Evolutionary conservation across 1,140 invertebrate species (phyloP).

Genomic region (Meloidogyne hapla): DNA sequence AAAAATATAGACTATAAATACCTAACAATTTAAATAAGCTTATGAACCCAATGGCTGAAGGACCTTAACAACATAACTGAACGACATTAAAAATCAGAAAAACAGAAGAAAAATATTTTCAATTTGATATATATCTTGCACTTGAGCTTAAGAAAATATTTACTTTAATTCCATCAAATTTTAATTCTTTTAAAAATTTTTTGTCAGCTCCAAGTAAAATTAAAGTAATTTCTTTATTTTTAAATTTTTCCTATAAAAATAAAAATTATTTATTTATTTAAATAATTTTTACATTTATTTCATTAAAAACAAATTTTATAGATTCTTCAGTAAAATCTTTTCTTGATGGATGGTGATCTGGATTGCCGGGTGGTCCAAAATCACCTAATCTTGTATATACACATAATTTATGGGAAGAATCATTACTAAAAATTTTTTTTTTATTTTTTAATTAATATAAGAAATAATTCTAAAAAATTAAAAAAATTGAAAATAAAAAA

Average conservation of each 20-base stretch:
- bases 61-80: no score
- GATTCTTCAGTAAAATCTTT: constrained; percentile 14
- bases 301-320: constrained; percentile 9
- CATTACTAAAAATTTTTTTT: not conserved
- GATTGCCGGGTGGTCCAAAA: not conserved
- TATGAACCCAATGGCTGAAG: no score
- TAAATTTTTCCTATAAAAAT: not conserved
- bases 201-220: not conserved
- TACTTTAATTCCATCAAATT: not conserved
- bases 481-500: no score
- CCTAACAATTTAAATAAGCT: no score
- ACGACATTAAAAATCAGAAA: no score
- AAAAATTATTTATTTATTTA: not conserved
- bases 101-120: no score
- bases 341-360: not conserved
- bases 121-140: no score
- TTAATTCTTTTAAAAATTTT: not conserved
- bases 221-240: not conserved
- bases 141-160: no score
- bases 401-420: not conserved
- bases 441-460: no score
- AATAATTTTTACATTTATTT: not conserved
- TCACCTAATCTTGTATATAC: constrained; percentile 1
- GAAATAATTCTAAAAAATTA: no score
- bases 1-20: no score